A percentile compares a stretch with the other conserved stretches of the same genome.
Evolutionary conservation across 2,888 invertebrate species (phyloP).

Genomic region (Leucozona laternaria): DNA sequence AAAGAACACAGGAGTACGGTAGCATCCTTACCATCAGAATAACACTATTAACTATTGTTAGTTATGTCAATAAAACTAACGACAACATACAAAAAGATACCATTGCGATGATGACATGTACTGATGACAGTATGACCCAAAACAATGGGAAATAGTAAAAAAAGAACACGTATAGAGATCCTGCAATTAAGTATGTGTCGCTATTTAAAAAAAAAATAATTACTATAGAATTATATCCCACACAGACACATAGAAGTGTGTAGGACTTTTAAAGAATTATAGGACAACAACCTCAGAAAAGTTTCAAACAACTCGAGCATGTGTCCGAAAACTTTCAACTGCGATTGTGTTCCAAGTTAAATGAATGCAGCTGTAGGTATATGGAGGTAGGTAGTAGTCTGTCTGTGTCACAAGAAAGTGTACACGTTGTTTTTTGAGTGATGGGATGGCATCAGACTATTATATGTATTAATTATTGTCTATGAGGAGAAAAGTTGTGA

Average conservation of each 20-base stretch:
- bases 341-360: conserved; percentile 42
- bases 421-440: no score
- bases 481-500: no score
- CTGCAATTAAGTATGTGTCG: conserved; percentile 50
- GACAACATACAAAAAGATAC: conserved; percentile 18
- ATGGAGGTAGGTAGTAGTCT: background rate
- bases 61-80: conserved; percentile 56
- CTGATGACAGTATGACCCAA: conserved; percentile 44
- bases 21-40: conserved; percentile 40
- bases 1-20: conserved; percentile 46
- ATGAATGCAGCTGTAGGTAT: background rate
- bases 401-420: background rate
- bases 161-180: no score
- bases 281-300: conserved; percentile 54
- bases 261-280: conserved; percentile 8
- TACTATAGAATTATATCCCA: conserved; percentile 51
- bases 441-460: no score
- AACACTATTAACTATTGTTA: conserved; percentile 66
- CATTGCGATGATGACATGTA: conserved; percentile 38
- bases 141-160: conserved; percentile 2
- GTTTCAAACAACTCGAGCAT: conserved; percentile 24
- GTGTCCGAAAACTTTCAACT: conserved; percentile 71
- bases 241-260: conserved; percentile 13
- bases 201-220: conserved; percentile 19
- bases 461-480: no score